Evolutionary conservation across 2,797 vertebrate species (phyloP), one percentile per base, ranked within the genome.

Genomic region (Danio kyathit): DNA sequence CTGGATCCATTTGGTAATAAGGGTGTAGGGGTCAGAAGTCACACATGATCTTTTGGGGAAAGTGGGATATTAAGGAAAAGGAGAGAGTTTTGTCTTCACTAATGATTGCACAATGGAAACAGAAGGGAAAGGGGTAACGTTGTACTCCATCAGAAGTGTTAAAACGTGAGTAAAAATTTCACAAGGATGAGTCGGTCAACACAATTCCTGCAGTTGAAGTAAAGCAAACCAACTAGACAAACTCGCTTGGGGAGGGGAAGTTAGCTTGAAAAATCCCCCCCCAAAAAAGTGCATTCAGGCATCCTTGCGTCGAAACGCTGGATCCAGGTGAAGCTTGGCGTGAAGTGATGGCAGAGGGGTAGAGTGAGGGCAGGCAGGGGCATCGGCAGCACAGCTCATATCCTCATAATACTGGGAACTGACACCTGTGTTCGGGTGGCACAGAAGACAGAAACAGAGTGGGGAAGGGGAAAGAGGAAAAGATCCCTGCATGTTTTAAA

Each of bases 311-410:
- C 77, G 19, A 43, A 29, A 78, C 49, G 57, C 60, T 69, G 60
- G 72, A 82, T 76, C 81, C 80, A 79, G 80, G 56, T 6, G 69
- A 61, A 79, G 74, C 70, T 78, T 77, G 80, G 73, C 69, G 41
- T 78, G 52, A 64, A 44, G 51, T 48, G 52, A 82, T 76, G 82
- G 63, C 63, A 74, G 52, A 78, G 66, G 64, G 72, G 49, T 29
- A 44, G 43, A 14, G 61, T 52, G 41, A 51, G 13, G 59, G 71
- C 69, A 44, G 56, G 78, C 81, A 83, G 81, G 84, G 83, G 64
- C 84, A 84, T 82, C 84, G 80, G 74, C 80, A 84, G 76, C 82
- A 82, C 76, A 65, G 56, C 84, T 84, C 82, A 72, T 81, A 81
- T 84, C 82, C 84, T 79, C 86, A 79, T 56, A 81, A 79, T 41